Evolutionary conservation across 1,140 invertebrate species (phyloP), one percentile per base, ranked within the genome.

Genomic region (Polyergus mexicanus): DNA sequence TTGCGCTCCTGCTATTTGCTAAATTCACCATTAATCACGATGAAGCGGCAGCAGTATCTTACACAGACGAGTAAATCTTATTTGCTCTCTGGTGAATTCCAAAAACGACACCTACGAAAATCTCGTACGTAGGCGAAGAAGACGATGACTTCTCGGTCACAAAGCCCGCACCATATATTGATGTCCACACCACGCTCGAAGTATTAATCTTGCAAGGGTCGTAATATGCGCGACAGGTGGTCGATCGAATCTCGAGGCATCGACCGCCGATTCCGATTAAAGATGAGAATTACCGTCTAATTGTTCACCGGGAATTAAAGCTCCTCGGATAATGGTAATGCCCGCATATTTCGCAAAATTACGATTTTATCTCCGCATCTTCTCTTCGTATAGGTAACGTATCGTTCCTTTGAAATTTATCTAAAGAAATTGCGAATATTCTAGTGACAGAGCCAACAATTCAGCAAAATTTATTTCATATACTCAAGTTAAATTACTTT

Each of bases 141-240:
- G 38, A 28, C 28, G 83, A 54, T 22, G 6, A 10, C 28, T 38
- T 16, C 22, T 76, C 74, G 66, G 58, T 78, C 58, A 16, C 47
- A 22, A 44, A 38, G 28, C 54, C 38, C 16, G 19, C 22, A 54
- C 69, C 19, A 28, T 35, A 13, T 22, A 47, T 65, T 10, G 32
- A 13, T 3, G 25, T 8, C 58, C 19, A 8, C 35, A 7, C 19
- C 44, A 81, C 11, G 11, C 3, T 47, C n/a, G 54, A 11, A 10
- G 28, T 62, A 88, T 85, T 88, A 88, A 88, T 84, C 71, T 87
- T 47, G 72, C 7, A 58, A 76, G 63, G 63, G 38, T 71, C 38
- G 81, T 56, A 88, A 88, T 88, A 80, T 35, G 88, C 74, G 83
- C 86, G 86, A 89, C 86, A 88, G 83, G 83, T 89, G 87, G 68